A percentile compares a stretch with the other conserved stretches of the same genome.
Evolutionary conservation across 2,113 vertebrate genomes (phyloP).

Genomic region (Ictalurus furcatus): DNA sequence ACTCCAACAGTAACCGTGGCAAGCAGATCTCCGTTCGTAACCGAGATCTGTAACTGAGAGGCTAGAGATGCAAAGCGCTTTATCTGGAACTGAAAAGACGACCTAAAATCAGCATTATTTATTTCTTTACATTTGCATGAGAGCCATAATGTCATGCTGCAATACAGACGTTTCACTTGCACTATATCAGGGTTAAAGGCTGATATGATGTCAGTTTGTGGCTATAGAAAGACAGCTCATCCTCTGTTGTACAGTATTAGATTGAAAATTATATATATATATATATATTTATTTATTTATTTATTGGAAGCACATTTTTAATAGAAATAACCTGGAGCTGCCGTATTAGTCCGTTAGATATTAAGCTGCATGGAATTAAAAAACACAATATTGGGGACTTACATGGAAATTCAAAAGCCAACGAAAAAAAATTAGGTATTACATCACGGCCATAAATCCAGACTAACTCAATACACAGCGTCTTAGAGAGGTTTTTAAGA

Average conservation of each 20-base stretch:
- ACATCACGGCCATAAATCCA: background rate
- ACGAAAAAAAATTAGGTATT: background rate
- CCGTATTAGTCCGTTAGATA: background rate
- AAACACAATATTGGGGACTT: background rate
- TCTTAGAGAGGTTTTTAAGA: constrained; percentile 9
- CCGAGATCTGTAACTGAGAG: background rate
- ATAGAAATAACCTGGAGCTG: background rate
- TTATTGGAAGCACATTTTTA: background rate
- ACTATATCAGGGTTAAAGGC: background rate
- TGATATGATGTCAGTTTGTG: background rate
- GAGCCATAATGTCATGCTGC: background rate
- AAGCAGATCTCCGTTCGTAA: background rate
- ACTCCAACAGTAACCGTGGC: too few relatives aligned
- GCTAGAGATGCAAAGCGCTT: background rate
- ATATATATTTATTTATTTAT: background rate
- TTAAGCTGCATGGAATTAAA: background rate
- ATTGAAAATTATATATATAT: background rate
- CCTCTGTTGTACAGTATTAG: background rate
- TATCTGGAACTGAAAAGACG: background rate
- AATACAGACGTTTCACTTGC: background rate
- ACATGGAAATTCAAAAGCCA: background rate
- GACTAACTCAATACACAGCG: background rate
- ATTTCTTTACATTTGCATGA: background rate
- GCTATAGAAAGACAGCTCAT: too few relatives aligned
- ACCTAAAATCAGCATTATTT: background rate